Base-by-base conservation (phyloP, 2,888 invertebrate genomes). In the Amphimallon solstitiale region DNA sequence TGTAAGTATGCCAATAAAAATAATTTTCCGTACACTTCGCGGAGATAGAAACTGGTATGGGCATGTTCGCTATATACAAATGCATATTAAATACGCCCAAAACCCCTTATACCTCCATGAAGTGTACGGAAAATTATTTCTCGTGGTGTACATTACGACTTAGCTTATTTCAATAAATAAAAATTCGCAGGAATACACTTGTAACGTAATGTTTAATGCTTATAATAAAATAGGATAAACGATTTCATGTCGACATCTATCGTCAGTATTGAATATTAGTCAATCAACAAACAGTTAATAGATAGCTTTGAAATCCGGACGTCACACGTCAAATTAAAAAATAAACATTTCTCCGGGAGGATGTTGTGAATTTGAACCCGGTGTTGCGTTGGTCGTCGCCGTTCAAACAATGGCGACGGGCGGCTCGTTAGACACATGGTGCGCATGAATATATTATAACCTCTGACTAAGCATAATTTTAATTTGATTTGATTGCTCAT, bases 401-500 rank as follows among this genome's bases (percentile, higher is more conserved):
- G 70, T 69, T 71, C 75, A 76, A 75, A 77, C 76, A 77, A 77
- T 74, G 68, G 54, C 66, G 66, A 64, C 72, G 70, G 72, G 72
- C 74, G 75, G 72, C 76, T 77, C 75, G 76, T 77, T 78, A 78
- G 77, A 74, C 78, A 78, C 77, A 78, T 77, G 78, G 74, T 75
- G 71, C 69, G 71, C 68, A 72, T 74, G 77, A 78, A 78, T 78
- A 77, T 75, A 79, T 78, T 78, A 79, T 77, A 76, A 75, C 68
- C 65, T 77, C 74, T 79, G 79, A 79, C 77, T 73, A 71, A 73
- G 78, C 79, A 76, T 70, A 78, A 78, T 76, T 78, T 77, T 75
- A 78, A 78, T 78, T 78, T 74, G 77, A 76, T 77, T 77, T 77
- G 76, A 78, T 77, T 78, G 75, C 76, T 78, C 75, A 76, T 74